Evolutionary conservation across 2,888 invertebrate genomes (phyloP).

Genomic region (Mechanitis mazaeus): DNA sequence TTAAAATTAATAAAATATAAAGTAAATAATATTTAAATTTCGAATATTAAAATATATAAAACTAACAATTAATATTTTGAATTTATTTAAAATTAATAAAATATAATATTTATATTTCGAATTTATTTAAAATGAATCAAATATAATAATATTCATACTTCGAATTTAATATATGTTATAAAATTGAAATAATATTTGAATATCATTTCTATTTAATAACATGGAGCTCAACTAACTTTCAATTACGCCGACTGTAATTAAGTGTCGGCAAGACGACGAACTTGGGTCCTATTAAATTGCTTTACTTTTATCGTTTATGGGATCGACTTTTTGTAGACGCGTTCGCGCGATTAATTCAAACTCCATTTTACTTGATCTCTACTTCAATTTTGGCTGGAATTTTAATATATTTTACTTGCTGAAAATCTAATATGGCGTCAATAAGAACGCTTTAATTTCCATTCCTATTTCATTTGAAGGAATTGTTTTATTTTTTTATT

Average conservation of each 20-base stretch:
- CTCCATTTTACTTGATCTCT: slow-evolving; percentile 29
- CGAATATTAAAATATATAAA: too few species aligned
- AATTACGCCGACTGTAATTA: slow-evolving; percentile 65
- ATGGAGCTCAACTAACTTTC: slow-evolving; percentile 46
- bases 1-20: too few species aligned
- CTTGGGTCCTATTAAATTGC: slow-evolving; percentile 62
- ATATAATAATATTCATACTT: too few species aligned
- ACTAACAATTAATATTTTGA: too few species aligned
- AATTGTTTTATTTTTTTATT: neutral
- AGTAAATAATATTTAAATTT: too few species aligned
- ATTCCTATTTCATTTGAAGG: neutral
- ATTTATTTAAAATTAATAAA: too few species aligned
- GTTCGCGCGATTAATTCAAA: slow-evolving; percentile 27
- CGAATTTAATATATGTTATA: neutral
- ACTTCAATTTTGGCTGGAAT: slow-evolving; percentile 38
- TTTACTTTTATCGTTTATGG: slow-evolving; percentile 56
- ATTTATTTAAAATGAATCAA: too few species aligned
- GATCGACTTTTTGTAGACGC: slow-evolving; percentile 53
- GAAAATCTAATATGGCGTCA: slow-evolving; percentile 17
- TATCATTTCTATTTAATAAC: slow-evolving; percentile 1
- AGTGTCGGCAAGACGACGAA: slow-evolving; percentile 53
- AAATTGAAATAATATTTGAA: neutral
- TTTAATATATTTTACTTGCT: slow-evolving; percentile 31
- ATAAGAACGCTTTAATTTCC: neutral
- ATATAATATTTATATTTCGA: too few species aligned